Evolutionary conservation across 2,797 vertebrate genomes (phyloP).

Genomic region (Hypotaenidia philippensis): DNA sequence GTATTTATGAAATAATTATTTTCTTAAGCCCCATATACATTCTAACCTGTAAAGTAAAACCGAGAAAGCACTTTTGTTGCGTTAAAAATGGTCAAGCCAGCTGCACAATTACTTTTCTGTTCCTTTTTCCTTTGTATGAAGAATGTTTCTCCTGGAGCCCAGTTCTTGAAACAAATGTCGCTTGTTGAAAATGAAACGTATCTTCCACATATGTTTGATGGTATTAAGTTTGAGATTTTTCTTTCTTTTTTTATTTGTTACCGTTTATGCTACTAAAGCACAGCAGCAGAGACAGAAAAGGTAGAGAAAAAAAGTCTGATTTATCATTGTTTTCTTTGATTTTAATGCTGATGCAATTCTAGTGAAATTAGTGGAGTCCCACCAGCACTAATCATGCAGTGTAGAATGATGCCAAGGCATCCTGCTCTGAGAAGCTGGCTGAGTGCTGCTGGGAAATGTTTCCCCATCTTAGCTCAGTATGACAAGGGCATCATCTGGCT

Average conservation of each 20-base stretch:
- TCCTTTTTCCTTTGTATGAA: background rate
- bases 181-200: background rate
- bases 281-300: background rate
- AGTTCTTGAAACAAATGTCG: background rate
- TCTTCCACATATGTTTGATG: background rate
- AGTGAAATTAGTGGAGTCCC: background rate
- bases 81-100: background rate
- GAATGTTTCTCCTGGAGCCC: background rate
- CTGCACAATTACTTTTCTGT: background rate
- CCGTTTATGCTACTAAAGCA: background rate
- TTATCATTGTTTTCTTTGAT: background rate
- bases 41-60: background rate
- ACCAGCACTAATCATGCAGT: background rate
- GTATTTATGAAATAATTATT: background rate
- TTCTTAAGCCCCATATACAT: background rate
- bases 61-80: background rate
- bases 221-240: background rate
- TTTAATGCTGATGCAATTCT: background rate
- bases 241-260: background rate
- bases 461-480: background rate
- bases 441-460: slow-evolving; percentile 9
- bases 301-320: background rate
- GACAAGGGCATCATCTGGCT: background rate
- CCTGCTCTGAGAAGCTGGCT: background rate
- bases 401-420: rapidly evolving